These are phyloP conservation scores for Epirrhoe alternata DNA, from an alignment of 2,888 invertebrate genomes.

Conservation along the genomic window DNA sequence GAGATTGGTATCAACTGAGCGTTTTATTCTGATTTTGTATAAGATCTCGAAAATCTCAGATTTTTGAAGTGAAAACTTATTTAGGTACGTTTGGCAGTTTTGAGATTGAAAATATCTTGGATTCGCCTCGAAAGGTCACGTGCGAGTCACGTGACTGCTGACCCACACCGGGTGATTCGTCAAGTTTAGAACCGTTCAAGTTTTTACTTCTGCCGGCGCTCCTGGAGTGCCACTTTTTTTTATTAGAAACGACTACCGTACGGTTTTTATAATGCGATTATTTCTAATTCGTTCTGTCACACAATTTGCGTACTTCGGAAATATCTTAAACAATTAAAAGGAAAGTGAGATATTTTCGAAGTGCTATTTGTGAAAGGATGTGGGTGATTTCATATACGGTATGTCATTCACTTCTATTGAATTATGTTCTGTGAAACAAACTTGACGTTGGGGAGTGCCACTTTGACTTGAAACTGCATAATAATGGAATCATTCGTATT, in stretches of 20 bases:
- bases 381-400: background rate
- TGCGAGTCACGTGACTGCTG: too few relatives aligned
- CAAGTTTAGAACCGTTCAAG: too few relatives aligned
- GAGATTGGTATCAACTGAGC: background rate
- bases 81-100: too few relatives aligned
- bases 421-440: background rate
- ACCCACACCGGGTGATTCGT: too few relatives aligned
- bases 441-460: background rate
- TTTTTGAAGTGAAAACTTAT: too few relatives aligned
- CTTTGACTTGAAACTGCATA: background rate
- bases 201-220: too few relatives aligned
- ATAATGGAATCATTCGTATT: background rate
- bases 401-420: background rate
- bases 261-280: background rate
- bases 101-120: too few relatives aligned
- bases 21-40: background rate
- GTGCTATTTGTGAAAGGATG: constrained; percentile 5
- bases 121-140: too few relatives aligned
- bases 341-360: background rate
- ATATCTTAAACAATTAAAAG: background rate
- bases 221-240: too few relatives aligned
- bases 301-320: constrained; percentile 11
- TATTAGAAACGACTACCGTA: background rate
- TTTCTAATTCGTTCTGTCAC: constrained; percentile 22
- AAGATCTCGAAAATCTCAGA: background rate